A percentile compares a stretch with the other conserved stretches of the same genome.
Conservation (phyloP, 92 coral and sea anemone species). For the Porites lobata region DNA sequence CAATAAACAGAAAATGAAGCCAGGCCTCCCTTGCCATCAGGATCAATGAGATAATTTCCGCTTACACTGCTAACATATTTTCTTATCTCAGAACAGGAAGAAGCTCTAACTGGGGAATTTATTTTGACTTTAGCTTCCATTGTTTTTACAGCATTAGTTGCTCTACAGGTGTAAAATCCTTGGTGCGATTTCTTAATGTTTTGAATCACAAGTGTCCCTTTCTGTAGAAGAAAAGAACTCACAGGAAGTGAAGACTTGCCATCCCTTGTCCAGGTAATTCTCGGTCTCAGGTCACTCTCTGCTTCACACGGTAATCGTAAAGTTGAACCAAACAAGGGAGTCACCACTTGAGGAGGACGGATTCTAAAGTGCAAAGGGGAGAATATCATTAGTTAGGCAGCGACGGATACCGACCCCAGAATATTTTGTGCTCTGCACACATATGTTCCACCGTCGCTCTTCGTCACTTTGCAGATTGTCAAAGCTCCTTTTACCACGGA, state of each 20-base stretch:
- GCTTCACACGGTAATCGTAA: slow-evolving; percentile 42
- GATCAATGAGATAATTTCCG: slow-evolving; percentile 63
- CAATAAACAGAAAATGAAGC: slow-evolving; percentile 59
- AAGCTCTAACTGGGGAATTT: neutral
- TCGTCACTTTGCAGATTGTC: slow-evolving; percentile 1
- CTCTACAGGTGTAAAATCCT: slow-evolving; percentile 71
- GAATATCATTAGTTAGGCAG: slow-evolving; percentile 36
- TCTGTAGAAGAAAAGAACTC: slow-evolving; percentile 16
- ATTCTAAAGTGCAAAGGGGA: slow-evolving; percentile 29
- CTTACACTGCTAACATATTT: neutral
- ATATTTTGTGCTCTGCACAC: slow-evolving; percentile 34
- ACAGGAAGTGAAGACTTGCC: slow-evolving; percentile 17
- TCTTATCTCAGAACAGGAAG: slow-evolving; percentile 43
- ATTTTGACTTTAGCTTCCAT: slow-evolving; percentile 46
- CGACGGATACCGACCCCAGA: slow-evolving; percentile 30
- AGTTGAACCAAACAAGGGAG: neutral
- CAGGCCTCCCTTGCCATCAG: slow-evolving; percentile 60
- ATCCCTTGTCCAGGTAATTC: slow-evolving; percentile 35
- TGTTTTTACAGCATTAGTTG: slow-evolving; percentile 32
- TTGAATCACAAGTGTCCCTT: slow-evolving; percentile 58
- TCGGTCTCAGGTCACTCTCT: slow-evolving; percentile 26
- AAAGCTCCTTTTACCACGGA: neutral
- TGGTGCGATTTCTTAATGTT: neutral
- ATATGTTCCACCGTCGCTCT: slow-evolving; percentile 29
- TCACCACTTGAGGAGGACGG: slow-evolving; percentile 24